phyloP scores from a whole-genome alignment of 2,113 vertebrate genomes.

The Gila orcuttii region DNA sequence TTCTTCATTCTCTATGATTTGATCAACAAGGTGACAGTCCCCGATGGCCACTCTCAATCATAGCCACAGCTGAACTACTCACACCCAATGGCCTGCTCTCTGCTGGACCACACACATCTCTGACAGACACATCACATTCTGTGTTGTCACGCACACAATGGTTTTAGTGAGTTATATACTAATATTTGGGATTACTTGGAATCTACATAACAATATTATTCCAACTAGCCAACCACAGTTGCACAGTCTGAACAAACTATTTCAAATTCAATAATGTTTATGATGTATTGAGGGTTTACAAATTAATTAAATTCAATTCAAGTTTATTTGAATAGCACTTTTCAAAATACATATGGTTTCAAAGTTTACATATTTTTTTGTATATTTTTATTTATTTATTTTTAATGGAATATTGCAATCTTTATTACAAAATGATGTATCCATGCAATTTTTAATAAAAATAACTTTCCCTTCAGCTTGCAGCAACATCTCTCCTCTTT shows the following conservation, averaged over 20 bases:
- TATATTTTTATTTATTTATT: too few relatives aligned
- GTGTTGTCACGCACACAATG: neutral
- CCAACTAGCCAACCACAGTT: neutral
- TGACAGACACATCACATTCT: neutral
- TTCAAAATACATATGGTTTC: too few relatives aligned
- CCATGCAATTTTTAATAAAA: too few relatives aligned
- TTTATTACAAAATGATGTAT: too few relatives aligned
- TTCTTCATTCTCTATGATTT: conserved; percentile 30
- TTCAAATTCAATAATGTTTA: neutral
- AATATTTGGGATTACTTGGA: neutral
- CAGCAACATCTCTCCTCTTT: too few relatives aligned
- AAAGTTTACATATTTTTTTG: too few relatives aligned
- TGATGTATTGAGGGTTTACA: neutral
- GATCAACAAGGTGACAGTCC: conserved; percentile 46
- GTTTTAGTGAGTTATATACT: too few relatives aligned
- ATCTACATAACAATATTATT: neutral
- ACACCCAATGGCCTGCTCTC: neutral
- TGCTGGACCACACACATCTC: conserved; percentile 21
- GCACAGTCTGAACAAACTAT: neutral
- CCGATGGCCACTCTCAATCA: conserved; percentile 46
- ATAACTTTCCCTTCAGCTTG: too few relatives aligned
- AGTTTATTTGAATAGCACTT: too few relatives aligned
- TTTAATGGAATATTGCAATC: too few relatives aligned
- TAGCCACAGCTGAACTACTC: neutral
- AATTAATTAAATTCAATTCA: neutral